A percentile compares a stretch with the other conserved stretches of the same genome.
Conservation (phyloP, 2,797 vertebrate species). For the Eremophila alpestris region DNA sequence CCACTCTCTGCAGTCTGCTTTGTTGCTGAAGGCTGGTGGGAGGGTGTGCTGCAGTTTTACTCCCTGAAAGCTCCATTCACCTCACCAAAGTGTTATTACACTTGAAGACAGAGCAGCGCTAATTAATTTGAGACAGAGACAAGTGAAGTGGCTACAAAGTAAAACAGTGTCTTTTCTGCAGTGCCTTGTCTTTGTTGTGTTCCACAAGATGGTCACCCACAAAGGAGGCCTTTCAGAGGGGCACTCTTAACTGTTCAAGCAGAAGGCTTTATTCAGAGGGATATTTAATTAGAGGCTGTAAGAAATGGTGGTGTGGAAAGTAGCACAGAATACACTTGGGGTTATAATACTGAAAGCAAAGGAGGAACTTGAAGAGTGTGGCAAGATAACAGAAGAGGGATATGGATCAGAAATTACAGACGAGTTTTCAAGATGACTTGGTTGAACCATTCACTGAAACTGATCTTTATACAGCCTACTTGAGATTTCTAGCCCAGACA, state of each 20-base stretch:
- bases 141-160: not conserved
- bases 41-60: not conserved
- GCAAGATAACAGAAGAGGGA: not conserved
- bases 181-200: not conserved
- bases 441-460: not conserved
- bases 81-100: not conserved
- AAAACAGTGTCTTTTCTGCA: not conserved
- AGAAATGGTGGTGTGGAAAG: not conserved
- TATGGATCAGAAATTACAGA: not conserved
- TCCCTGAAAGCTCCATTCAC: not conserved
- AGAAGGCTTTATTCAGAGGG: not conserved
- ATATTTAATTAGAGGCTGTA: slow-evolving; percentile 17
- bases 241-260: not conserved
- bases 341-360: not conserved
- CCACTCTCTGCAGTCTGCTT: not conserved
- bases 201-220: not conserved
- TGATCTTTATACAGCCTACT: not conserved
- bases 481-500: not conserved
- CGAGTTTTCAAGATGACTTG: not conserved
- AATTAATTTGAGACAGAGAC: not conserved
- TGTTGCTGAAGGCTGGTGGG: not conserved
- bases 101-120: not conserved
- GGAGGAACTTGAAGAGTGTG: not conserved
- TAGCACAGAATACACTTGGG: not conserved
- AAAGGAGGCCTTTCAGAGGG: not conserved